A percentile compares a stretch with the other conserved stretches of the same genome.
phyloP scores from a whole-genome alignment of 2,113 vertebrate species.

The Ursus arctos region DNA sequence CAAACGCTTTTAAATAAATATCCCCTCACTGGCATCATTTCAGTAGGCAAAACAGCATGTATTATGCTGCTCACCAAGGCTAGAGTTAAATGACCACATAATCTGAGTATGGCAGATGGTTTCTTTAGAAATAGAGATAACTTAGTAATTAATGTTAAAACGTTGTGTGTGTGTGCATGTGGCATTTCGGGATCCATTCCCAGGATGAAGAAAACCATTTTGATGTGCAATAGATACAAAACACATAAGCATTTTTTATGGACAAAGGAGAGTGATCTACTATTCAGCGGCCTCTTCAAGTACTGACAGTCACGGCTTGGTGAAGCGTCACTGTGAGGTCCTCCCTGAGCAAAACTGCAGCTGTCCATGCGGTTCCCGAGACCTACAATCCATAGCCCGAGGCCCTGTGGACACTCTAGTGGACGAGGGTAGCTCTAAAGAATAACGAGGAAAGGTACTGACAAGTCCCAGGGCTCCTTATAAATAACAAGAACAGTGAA shows the following conservation, averaged over 20 bases:
- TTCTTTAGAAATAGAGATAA: conserved; percentile 3
- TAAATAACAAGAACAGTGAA: conserved; percentile 1
- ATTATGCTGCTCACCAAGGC: not conserved
- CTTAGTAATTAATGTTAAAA: not conserved
- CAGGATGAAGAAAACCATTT: not conserved
- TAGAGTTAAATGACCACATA: not conserved
- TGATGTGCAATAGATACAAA: not conserved
- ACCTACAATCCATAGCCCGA: not conserved
- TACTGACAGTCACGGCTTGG: not conserved
- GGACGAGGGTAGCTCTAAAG: not conserved
- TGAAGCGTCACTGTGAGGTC: not conserved
- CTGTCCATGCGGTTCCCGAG: not conserved
- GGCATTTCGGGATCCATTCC: not conserved
- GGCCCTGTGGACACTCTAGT: not conserved
- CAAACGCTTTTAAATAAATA: not conserved
- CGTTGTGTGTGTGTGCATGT: not conserved
- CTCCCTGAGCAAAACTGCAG: not conserved
- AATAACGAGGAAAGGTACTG: not conserved
- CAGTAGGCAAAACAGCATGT: not conserved
- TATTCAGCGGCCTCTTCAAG: not conserved
- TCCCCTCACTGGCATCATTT: not conserved
- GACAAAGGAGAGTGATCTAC: not conserved
- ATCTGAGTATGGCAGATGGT: not conserved
- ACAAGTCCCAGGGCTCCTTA: not conserved
- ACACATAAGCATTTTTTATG: not conserved